Base-by-base conservation (phyloP, 1,140 invertebrate genomes). In the Thaumetopoea pityocampa region DNA sequence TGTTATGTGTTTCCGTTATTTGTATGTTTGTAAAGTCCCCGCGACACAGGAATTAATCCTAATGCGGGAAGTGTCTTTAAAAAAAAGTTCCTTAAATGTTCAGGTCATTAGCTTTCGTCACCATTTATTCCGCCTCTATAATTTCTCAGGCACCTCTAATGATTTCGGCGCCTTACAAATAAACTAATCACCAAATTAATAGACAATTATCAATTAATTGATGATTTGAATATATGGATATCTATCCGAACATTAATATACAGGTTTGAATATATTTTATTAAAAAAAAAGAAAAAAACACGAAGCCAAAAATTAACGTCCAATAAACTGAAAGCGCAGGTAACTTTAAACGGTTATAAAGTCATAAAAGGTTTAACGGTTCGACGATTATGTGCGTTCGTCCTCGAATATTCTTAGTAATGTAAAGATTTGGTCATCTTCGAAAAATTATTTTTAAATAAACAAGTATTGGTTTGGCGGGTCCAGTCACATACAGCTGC, bases 71-170 rank as follows among this genome's bases (percentile, higher is more conserved):
- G n/a, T n/a, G n/a, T n/a, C n/a, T n/a, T n/a, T n/a, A n/a, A n/a
- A n/a, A n/a, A n/a, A n/a, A n/a, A n/a, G n/a, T n/a, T n/a, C n/a
- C n/a, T n/a, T n/a, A n/a, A n/a, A n/a, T n/a, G n/a, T n/a, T n/a
- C n/a, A n/a, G n/a, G n/a, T n/a, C n/a, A n/a, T n/a, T n/a, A n/a
- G n/a, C n/a, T n/a, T n/a, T n/a, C n/a, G n/a, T n/a, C n/a, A n/a
- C n/a, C n/a, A n/a, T n/a, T n/a, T n/a, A n/a, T n/a, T n/a, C n/a
- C 32, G 18, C 9, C 28, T 32, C 16, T 24, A 19, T 41, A 41
- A 41, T 41, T 41, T n/a, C n/a, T n/a, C n/a, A n/a, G n/a, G n/a
- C n/a, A 41, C 28, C 19, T 10, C 37, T 41, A 41, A 41, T 41
- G 37, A 41, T 28, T 22, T 7, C 37, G 18, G n/a, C 18, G 37